phyloP scores from a whole-genome alignment of 2,113 vertebrate species.

The Sula dactylatra region DNA sequence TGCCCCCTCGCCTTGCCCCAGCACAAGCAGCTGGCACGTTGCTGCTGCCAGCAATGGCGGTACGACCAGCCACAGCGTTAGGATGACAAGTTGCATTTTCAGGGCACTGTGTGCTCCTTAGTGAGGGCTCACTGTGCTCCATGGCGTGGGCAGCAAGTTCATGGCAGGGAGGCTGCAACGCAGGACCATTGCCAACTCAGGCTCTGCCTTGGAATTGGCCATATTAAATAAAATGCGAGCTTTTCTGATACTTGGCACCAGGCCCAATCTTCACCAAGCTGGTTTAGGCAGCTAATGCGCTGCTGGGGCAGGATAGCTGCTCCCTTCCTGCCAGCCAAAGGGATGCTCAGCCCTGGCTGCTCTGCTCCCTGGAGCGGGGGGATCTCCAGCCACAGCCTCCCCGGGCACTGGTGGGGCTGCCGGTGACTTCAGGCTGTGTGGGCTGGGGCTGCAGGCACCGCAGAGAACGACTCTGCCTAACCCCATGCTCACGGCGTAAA shows the following conservation, averaged over 20 bases:
- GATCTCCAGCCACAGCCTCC: fast-evolving
- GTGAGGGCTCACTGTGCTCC: fast-evolving
- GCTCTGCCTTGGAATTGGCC: neutral
- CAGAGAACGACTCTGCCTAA: neutral
- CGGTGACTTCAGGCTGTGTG: neutral
- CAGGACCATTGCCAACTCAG: neutral
- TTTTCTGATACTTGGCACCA: neutral
- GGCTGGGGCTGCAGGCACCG: neutral
- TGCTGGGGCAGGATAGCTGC: neutral
- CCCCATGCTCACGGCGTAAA: neutral
- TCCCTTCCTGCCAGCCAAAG: neutral
- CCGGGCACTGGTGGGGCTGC: neutral
- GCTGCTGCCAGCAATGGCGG: neutral
- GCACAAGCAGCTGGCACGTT: fast-evolving
- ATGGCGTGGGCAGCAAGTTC: neutral
- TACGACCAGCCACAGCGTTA: neutral
- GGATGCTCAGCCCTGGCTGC: neutral
- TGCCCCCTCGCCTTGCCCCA: neutral
- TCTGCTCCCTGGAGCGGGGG: neutral
- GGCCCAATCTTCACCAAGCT: neutral
- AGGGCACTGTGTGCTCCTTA: neutral
- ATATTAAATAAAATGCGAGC: neutral
- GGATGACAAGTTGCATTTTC: neutral
- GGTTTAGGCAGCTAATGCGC: neutral
- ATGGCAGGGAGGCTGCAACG: neutral